Conservation (phyloP, 1,140 invertebrate species). For the Drosophila tsacasi region DNA sequence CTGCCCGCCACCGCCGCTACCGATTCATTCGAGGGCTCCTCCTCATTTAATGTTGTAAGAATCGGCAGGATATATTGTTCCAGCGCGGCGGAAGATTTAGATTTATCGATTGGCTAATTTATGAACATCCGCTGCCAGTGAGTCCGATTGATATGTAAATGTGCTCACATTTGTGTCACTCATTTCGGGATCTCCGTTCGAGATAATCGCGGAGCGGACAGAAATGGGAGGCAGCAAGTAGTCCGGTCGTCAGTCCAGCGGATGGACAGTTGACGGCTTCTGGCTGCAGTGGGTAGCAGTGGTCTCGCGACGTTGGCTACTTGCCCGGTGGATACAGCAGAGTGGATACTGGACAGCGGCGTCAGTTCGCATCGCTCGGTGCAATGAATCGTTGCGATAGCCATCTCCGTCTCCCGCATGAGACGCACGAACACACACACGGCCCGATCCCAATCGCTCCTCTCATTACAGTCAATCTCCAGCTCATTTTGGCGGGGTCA, state of each 20-base stretch:
- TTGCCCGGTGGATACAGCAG: slow-evolving; percentile 1
- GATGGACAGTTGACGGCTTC: slow-evolving; percentile 24
- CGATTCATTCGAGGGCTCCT: slow-evolving; percentile 16
- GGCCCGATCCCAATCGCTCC: slow-evolving; percentile 62
- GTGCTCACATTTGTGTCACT: slow-evolving; percentile 83
- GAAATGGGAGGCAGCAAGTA: slow-evolving; percentile 38
- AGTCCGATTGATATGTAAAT: slow-evolving; percentile 81
- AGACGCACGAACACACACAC: slow-evolving; percentile 73
- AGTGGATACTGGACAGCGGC: slow-evolving; percentile 19
- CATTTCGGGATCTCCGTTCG: slow-evolving; percentile 42
- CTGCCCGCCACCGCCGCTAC: slow-evolving; percentile 22
- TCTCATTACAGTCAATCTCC: slow-evolving; percentile 80
- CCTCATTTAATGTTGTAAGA: slow-evolving; percentile 72
- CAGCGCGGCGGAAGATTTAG: slow-evolving; percentile 53
- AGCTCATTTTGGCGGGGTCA: slow-evolving; percentile 72
- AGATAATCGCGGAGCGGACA: slow-evolving; percentile 38
- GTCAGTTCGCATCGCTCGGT: slow-evolving; percentile 57
- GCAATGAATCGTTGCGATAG: slow-evolving; percentile 77
- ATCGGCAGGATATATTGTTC: slow-evolving; percentile 53
- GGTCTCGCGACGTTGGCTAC: slow-evolving; percentile 1
- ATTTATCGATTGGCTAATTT: slow-evolving; percentile 85
- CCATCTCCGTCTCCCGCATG: slow-evolving; percentile 70
- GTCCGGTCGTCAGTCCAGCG: slow-evolving; percentile 15
- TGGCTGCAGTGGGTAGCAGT: slow-evolving; percentile 22
- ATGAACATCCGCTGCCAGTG: slow-evolving; percentile 80